Evolutionary conservation across 2,113 vertebrate genomes (phyloP).

Genomic region (Petrocephalus zakoni): DNA sequence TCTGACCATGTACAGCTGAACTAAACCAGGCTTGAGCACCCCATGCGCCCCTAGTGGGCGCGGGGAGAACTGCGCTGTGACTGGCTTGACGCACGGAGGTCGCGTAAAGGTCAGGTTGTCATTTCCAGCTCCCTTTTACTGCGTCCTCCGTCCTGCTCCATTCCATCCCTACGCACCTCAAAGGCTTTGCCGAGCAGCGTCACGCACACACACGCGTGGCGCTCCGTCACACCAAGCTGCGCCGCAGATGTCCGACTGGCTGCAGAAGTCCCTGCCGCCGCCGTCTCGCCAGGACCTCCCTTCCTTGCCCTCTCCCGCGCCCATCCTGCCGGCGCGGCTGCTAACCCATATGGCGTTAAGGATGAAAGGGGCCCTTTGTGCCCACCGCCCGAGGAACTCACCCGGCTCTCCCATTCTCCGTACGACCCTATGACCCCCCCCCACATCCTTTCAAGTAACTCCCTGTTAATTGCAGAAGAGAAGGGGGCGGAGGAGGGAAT

Average conservation of each 20-base stretch:
- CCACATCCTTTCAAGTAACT: conserved; percentile 40
- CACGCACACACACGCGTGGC: background rate
- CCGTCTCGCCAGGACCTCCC: background rate
- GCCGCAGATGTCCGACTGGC: background rate
- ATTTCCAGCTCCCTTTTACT: background rate
- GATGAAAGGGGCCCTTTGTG: conserved; percentile 34
- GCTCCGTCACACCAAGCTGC: background rate
- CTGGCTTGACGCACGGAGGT: background rate
- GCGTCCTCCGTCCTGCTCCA: background rate
- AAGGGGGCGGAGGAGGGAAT: conserved; percentile 1
- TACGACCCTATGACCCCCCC: conserved; percentile 12
- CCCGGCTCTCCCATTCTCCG: conserved; percentile 18
- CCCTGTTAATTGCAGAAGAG: conserved; percentile 43
- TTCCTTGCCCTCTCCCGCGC: background rate
- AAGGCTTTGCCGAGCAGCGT: background rate
- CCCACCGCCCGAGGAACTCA: background rate
- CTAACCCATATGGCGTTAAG: conserved; percentile 8
- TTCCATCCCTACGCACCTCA: background rate
- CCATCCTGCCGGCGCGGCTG: background rate
- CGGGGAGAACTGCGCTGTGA: background rate
- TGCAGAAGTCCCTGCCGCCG: background rate
- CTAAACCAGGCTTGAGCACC: background rate
- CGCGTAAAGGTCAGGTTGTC: background rate
- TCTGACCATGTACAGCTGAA: background rate
- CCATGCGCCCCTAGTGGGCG: background rate